A percentile compares a stretch with the other conserved stretches of the same genome.
Evolutionary conservation across 2,113 vertebrate genomes (phyloP).

Genomic region (Macheiramphus alcinus): DNA sequence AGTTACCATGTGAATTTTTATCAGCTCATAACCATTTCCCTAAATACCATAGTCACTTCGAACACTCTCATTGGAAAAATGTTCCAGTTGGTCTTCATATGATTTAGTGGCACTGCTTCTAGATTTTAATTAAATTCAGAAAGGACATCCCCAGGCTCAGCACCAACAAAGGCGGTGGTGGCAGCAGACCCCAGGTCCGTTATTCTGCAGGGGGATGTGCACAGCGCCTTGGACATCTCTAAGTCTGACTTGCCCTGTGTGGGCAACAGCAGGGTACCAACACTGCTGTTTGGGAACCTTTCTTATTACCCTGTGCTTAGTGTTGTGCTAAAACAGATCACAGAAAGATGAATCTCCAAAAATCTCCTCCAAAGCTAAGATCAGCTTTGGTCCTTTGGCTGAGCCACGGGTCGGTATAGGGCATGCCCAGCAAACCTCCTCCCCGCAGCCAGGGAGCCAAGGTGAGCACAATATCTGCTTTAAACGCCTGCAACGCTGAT

Average conservation of each 20-base stretch:
- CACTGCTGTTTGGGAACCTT: neutral
- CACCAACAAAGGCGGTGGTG: neutral
- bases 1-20: neutral
- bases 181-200: neutral
- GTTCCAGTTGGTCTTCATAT: neutral
- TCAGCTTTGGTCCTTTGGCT: neutral
- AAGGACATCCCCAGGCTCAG: accelerated
- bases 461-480: neutral
- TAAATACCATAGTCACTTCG: neutral
- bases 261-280: neutral
- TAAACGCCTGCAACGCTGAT: accelerated
- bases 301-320: neutral
- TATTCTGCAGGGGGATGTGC: neutral
- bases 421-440: neutral
- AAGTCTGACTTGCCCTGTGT: accelerated
- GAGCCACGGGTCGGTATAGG: accelerated
- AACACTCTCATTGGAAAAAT: neutral
- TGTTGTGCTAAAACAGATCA: neutral
- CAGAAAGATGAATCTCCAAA: neutral
- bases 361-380: neutral
- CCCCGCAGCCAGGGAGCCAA: neutral
- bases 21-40: neutral
- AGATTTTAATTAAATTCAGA: neutral
- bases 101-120: neutral
- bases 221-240: neutral